These are phyloP conservation scores for Rhamnusium bicolor DNA, from an alignment of 2,888 invertebrate species.

Conservation along the genomic window DNA sequence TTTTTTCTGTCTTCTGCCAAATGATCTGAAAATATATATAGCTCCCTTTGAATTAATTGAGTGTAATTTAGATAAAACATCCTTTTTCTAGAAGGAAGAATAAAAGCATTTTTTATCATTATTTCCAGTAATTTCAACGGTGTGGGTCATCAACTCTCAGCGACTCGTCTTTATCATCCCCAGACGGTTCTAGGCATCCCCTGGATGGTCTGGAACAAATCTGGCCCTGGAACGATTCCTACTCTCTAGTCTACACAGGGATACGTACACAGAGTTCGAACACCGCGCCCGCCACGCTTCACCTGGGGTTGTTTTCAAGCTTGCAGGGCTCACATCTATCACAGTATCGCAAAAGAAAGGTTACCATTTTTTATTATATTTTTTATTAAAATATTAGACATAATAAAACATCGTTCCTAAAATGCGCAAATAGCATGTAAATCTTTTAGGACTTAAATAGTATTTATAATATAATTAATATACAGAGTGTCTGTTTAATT, in stretches of 20 bases:
- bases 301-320: conserved; percentile 85
- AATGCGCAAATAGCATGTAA: too few relatives aligned
- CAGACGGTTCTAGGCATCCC: conserved; percentile 86
- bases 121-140: conserved; percentile 67
- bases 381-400: too few relatives aligned
- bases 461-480: too few relatives aligned
- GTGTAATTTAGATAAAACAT: neutral
- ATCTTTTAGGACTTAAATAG: too few relatives aligned
- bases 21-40: too few relatives aligned
- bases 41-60: neutral
- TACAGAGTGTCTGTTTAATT: too few relatives aligned
- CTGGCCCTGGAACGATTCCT: conserved; percentile 72
- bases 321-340: conserved; percentile 83
- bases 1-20: too few relatives aligned
- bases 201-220: conserved; percentile 75
- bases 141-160: conserved; percentile 87
- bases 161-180: conserved; percentile 87
- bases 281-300: conserved; percentile 72
- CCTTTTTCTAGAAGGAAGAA: neutral
- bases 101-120: conserved; percentile 3
- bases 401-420: too few relatives aligned
- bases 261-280: conserved; percentile 67
- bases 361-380: conserved; percentile 63
- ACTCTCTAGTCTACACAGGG: conserved; percentile 67
- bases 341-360: conserved; percentile 87